Conservation (phyloP, 2,797 vertebrate genomes). For the Schizopygopsis pylzovi region DNA sequence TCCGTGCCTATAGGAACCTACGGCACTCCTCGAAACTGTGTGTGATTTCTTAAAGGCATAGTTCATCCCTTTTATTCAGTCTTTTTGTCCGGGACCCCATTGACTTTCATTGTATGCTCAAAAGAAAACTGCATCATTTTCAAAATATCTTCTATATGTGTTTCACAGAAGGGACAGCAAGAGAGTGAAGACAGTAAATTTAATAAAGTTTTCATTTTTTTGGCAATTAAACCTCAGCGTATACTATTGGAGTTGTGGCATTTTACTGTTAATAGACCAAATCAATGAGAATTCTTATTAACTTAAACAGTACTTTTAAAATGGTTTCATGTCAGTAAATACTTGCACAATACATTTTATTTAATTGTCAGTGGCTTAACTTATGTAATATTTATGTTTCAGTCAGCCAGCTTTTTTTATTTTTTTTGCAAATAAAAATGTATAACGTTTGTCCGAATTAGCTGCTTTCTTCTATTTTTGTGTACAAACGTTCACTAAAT, state of each 20-base stretch:
- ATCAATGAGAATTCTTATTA: background rate
- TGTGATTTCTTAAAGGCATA: constrained; percentile 67
- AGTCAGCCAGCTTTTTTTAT: constrained; percentile 8
- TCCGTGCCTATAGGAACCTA: constrained; percentile 80
- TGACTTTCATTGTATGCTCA: background rate
- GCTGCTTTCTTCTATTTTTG: background rate
- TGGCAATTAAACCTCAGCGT: background rate
- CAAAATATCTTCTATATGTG: background rate
- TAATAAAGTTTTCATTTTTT: background rate
- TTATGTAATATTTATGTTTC: background rate
- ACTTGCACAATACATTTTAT: background rate
- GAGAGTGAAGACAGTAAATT: background rate
- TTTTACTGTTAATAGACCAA: background rate
- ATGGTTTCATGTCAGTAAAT: background rate
- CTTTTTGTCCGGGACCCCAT: background rate
- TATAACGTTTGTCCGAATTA: background rate
- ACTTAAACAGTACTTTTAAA: background rate
- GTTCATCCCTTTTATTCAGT: background rate
- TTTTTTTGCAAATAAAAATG: constrained; percentile 7
- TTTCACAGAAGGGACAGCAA: background rate
- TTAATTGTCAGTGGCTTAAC: background rate
- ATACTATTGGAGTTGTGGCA: background rate
- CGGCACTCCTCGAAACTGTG: constrained; percentile 92
- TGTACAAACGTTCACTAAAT: background rate
- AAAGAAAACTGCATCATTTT: background rate